Conservation (phyloP, 2,888 invertebrate species). For the Meliscaeva auricollis region DNA sequence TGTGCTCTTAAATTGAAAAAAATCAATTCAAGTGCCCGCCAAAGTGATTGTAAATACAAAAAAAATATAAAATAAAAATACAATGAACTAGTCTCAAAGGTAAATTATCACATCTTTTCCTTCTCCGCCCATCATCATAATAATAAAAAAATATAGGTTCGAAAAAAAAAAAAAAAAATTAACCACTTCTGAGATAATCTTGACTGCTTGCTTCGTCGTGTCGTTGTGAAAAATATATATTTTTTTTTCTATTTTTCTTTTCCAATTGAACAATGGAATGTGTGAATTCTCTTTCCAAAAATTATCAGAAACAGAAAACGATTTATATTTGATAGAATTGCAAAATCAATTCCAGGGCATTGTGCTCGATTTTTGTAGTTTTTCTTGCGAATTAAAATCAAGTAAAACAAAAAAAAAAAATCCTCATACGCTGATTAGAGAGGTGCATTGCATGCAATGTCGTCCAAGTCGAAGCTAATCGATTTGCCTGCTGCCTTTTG, state of each 20-base stretch:
- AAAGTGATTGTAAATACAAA: conserved; percentile 33
- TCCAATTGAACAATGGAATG: conserved; percentile 22
- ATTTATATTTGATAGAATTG: conserved; percentile 5
- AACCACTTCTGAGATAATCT: conserved; percentile 55
- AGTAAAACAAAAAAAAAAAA: conserved; percentile 2
- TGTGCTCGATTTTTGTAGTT: conserved; percentile 24
- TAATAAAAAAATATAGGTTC: neutral
- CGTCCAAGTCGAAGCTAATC: conserved; percentile 43
- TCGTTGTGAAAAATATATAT: conserved; percentile 40
- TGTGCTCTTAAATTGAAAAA: neutral
- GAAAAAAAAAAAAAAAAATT: conserved; percentile 36
- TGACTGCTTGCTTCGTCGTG: conserved; percentile 22
- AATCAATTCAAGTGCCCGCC: conserved; percentile 4
- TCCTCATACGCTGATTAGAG: conserved; percentile 45
- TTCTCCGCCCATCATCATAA: conserved; percentile 8
- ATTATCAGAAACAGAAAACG: conserved; percentile 6
- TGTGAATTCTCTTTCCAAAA: conserved; percentile 19
- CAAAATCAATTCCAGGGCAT: conserved; percentile 8
- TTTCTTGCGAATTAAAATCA: conserved; percentile 17
- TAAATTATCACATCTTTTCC: conserved; percentile 64
- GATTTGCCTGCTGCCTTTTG: conserved; percentile 44
- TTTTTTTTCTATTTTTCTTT: conserved; percentile 16
- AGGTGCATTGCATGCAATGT: conserved; percentile 65
- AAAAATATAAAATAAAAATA: conserved; percentile 24
- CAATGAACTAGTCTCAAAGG: conserved; percentile 66